Conservation (phyloP, 1,140 invertebrate species). For the Nomia melanderi region DNA sequence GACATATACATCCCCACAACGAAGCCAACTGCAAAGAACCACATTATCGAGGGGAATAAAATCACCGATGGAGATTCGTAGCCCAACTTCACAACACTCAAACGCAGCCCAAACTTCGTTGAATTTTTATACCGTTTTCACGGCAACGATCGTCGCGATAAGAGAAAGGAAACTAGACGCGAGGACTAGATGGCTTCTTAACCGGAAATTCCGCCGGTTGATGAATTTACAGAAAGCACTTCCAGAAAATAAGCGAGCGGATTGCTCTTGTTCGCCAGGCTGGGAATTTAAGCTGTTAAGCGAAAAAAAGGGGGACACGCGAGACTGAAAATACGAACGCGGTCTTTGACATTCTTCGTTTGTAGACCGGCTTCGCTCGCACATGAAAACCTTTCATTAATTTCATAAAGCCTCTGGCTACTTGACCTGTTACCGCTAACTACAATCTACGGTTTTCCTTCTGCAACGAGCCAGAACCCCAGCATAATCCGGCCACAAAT, state of each 20-base stretch:
- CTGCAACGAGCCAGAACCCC: background rate
- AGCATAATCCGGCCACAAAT: slow-evolving; percentile 26
- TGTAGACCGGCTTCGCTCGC: slow-evolving; percentile 24
- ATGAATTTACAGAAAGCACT: slow-evolving; percentile 36
- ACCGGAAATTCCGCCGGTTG: background rate
- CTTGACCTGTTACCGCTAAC: slow-evolving; percentile 56
- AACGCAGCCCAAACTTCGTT: too few relatives aligned
- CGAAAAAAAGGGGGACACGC: slow-evolving; percentile 18
- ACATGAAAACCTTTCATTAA: slow-evolving; percentile 62
- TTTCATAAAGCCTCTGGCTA: slow-evolving; percentile 55
- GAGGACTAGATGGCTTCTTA: background rate
- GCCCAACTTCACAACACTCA: too few relatives aligned
- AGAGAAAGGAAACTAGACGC: background rate
- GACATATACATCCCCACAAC: too few relatives aligned
- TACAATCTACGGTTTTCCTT: slow-evolving; percentile 12
- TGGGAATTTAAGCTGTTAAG: slow-evolving; percentile 41
- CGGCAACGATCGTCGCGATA: background rate
- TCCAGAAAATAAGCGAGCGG: slow-evolving; percentile 41
- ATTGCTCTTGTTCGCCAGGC: slow-evolving; percentile 40
- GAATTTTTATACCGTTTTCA: too few relatives aligned
- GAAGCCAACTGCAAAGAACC: too few relatives aligned
- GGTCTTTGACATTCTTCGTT: slow-evolving; percentile 43
- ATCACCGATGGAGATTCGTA: too few relatives aligned
- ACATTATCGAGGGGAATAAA: too few relatives aligned
- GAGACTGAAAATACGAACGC: slow-evolving; percentile 39